Evolutionary conservation across 2,888 invertebrate species (phyloP), one percentile per base, ranked within the genome.

Genomic region (Hydrotaea cyrtoneurina): DNA sequence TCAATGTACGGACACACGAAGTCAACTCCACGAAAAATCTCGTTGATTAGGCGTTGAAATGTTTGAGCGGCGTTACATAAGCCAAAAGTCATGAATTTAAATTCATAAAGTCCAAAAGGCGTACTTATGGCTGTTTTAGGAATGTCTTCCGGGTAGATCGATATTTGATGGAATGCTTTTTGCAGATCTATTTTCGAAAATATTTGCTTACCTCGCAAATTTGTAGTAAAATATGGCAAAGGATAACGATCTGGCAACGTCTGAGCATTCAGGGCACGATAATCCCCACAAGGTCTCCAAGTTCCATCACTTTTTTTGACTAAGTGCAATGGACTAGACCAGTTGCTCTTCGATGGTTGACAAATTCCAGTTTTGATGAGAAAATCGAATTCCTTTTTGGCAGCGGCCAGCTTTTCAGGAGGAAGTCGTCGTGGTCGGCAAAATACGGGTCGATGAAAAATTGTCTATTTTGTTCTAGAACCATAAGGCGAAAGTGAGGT

Each of bases 271-370:
- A 85, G 64, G 4, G 78, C 55, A 11, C 80, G 64, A 17, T 80
- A 78, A 36, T 82, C 77, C n/a, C n/a, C 89, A 26, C 80, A 80
- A 19, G 79, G 83, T 19, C 74, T 43, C 74, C 83, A 80, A 21
- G 83, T 72, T 3, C 72, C 75, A 39, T 72, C 69, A 10, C 43
- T n/a, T n/a, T 86, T 90, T 86, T 19, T 73, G 0, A 88, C 89
- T 83, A 91, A 77, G 77, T 91, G n/a, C n/a, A n/a, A n/a, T 0
- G 91, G 92, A 55, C 90, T 91, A 0, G 92, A 88, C 92, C 92
- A 93, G 0, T 88, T 85, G 69, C 92, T 91, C 2, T 88, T 89
- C 0, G 92, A 93, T 0, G 92, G 92, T 3, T 92, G 87, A 50
- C 92, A 91, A 8, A 93, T 91, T 0, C 92, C 93, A 11, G 88